Percentiles rank a stretch among this genome's conserved stretches.
Evolutionary conservation across 2,113 vertebrate species (phyloP).

Genomic region (Tetrax tetrax): DNA sequence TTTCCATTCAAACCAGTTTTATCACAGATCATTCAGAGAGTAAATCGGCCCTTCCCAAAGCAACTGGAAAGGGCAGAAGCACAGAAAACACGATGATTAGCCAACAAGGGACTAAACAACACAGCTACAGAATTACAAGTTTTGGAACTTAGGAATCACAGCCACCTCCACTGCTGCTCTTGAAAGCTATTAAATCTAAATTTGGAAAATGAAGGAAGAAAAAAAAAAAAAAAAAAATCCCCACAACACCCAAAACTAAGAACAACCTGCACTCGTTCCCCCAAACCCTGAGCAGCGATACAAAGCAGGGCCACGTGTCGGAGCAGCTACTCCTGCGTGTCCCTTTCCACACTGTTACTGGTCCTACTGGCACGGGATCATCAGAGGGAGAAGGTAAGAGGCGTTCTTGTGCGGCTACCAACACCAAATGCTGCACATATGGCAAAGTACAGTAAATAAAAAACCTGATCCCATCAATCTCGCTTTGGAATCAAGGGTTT

Average conservation of each 20-base stretch:
- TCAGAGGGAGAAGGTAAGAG: background rate
- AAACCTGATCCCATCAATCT: background rate
- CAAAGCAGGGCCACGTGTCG: background rate
- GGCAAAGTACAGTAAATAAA: constrained; percentile 3
- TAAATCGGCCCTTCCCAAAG: background rate
- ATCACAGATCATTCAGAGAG: background rate
- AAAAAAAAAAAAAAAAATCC: background rate
- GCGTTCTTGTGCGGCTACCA: background rate
- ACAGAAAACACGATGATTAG: background rate
- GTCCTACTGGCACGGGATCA: background rate
- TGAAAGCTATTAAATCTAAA: background rate
- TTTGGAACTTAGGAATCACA: background rate
- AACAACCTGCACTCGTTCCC: background rate
- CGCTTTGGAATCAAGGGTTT: background rate
- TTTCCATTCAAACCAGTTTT: background rate
- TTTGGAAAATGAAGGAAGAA: background rate
- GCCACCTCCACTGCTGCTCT: background rate
- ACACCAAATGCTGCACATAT: background rate
- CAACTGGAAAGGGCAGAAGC: background rate
- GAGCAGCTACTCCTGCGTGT: background rate
- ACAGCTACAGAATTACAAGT: background rate
- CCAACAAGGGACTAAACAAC: background rate
- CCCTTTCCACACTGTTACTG: background rate
- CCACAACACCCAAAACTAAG: background rate
- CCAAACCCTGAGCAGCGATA: background rate